Conservation (phyloP, 2,113 vertebrate genomes). For the Poecile atricapillus region DNA sequence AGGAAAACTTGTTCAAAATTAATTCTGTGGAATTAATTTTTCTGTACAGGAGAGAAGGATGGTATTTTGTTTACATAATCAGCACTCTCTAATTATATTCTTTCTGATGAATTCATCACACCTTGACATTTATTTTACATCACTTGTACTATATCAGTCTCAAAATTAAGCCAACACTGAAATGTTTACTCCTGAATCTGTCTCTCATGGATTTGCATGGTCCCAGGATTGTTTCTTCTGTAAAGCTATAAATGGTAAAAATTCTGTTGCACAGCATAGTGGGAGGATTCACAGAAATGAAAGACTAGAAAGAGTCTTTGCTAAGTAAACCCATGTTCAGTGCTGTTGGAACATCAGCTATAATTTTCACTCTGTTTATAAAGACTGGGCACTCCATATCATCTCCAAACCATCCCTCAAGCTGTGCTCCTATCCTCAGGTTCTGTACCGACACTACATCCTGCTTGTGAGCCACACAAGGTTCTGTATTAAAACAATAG, state of each 20-base stretch:
- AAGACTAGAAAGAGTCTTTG: not conserved
- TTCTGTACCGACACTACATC: not conserved
- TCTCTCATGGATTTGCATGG: not conserved
- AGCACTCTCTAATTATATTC: not conserved
- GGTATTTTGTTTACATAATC: not conserved
- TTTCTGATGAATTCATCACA: not conserved
- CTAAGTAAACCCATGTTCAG: not conserved
- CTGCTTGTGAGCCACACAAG: not conserved
- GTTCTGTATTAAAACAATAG: not conserved
- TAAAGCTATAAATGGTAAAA: not conserved
- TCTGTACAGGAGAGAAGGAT: not conserved
- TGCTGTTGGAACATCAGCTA: not conserved
- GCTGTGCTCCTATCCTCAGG: not conserved
- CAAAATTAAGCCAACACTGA: slow-evolving; percentile 3
- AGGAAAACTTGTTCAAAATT: not conserved
- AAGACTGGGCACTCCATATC: not conserved
- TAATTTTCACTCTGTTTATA: not conserved
- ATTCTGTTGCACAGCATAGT: not conserved
- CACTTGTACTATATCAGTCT: not conserved
- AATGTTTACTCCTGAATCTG: not conserved
- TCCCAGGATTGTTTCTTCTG: not conserved
- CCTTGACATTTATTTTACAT: slow-evolving; percentile 26
- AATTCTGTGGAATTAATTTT: slow-evolving; percentile 2
- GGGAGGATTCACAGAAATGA: not conserved
- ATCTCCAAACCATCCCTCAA: not conserved